Evolutionary conservation across 53 echinoderm and acorn worm species (phyloP).

Genomic region (Henricia sp.): DNA sequence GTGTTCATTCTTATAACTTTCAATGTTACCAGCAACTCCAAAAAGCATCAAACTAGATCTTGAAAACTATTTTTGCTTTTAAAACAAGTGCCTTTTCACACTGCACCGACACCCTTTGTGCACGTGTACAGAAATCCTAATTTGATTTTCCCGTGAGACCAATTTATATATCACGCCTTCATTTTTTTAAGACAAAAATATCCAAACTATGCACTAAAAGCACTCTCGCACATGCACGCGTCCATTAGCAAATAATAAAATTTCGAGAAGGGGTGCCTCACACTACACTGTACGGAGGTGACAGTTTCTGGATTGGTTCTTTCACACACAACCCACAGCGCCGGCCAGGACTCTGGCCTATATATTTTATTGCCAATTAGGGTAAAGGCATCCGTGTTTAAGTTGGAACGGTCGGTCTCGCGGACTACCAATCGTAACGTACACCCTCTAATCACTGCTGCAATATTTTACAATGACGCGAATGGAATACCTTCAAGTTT

Average conservation of each 20-base stretch:
- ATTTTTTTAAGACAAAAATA: neutral
- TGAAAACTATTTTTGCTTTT: no score
- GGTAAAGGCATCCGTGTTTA: neutral
- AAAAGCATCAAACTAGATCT: no score
- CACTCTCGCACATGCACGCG: no score
- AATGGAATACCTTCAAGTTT: no score
- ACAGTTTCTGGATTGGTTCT: neutral
- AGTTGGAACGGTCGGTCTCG: no score
- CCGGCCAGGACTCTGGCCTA: neutral
- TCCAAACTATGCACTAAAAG: neutral
- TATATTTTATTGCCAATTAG: constrained; percentile 34
- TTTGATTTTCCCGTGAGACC: constrained; percentile 1
- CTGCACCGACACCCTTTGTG: neutral
- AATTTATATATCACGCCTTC: neutral
- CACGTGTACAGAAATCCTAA: neutral
- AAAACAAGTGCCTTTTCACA: no score
- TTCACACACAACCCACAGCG: no score
- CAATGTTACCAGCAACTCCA: no score
- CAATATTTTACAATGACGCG: no score
- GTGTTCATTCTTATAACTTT: no score
- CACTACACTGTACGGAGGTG: neutral
- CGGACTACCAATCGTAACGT: no score
- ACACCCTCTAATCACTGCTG: no score
- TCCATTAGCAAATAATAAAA: neutral
- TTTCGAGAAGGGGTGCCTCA: neutral